Evolutionary conservation across 2,113 vertebrate genomes (phyloP).

Genomic region (Cettia cetti): DNA sequence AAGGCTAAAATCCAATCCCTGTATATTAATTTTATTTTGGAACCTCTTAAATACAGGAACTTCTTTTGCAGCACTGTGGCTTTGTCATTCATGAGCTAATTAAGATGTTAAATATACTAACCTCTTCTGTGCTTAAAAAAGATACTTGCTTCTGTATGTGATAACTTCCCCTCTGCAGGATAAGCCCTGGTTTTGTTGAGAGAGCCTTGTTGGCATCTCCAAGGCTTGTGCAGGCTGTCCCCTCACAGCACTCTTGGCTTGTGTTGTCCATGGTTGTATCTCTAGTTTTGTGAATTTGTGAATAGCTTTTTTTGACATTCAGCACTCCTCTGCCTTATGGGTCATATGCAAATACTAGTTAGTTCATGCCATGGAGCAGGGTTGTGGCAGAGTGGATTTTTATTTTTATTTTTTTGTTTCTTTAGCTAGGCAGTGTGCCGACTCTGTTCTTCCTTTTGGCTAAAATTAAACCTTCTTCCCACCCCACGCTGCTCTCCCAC

Average conservation of each 20-base stretch:
- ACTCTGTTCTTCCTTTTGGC: not conserved
- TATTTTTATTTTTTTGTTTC: not conserved
- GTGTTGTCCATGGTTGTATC: not conserved
- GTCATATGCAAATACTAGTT: not conserved
- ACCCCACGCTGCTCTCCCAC: not conserved
- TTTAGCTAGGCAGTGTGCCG: not conserved
- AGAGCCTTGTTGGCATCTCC: not conserved
- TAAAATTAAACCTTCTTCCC: constrained; percentile 13
- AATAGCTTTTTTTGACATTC: not conserved
- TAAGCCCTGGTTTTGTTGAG: not conserved
- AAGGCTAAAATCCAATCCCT: not conserved
- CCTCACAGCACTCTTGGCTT: not conserved
- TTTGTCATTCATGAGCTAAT: not conserved
- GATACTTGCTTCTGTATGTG: not conserved
- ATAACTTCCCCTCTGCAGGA: not conserved
- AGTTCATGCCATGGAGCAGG: not conserved
- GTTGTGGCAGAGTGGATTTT: not conserved
- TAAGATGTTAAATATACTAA: not conserved
- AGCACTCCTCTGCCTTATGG: not conserved
- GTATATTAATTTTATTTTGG: not conserved
- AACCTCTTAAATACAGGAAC: not conserved
- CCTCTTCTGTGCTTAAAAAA: not conserved
- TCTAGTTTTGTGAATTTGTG: not conserved
- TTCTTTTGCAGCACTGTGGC: not conserved
- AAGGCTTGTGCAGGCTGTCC: not conserved